Base-by-base conservation (phyloP, 2,113 vertebrate genomes). In the rat (Rattus norvegicus) region DNA sequence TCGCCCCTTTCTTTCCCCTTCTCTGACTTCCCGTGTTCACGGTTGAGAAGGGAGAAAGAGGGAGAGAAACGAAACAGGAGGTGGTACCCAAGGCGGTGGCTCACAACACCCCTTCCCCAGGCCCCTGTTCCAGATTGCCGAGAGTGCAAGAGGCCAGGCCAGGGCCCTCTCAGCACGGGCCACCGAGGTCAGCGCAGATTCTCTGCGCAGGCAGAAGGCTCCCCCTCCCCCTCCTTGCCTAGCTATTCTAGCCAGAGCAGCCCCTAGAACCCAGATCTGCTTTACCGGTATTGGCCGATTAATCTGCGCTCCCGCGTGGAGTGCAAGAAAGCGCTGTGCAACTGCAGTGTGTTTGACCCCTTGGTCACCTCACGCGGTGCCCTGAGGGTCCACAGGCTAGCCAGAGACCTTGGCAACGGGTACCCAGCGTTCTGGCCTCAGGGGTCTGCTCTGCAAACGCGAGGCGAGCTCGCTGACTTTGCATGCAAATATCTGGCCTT, bases 1-100 rank as follows among this genome's bases (percentile, higher is more conserved):
- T 98, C 97, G 7, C 30, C 87, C 79, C 79, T 93, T 83, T 43
- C 89, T 93, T 63, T 86, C 39, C 97, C 92, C 96, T 93, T 97
- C 47, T 61, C 70, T 61, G n/a, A 61, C n/a, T 88, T 70, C 7
- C 9, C 80, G 3, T 47, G 88, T 49, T 47, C 20, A 67, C 7
- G 52, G 65, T 54, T 83, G 19, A 16, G 52, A 69, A 0, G 54
- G 72, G 24, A 80, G 77, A 56, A 81, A 90, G 85, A 19, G 24
- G 8, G 47, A 63, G 56, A 39, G 30, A 52, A 61, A 52, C 22
- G 81, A 63, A 84, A 88, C 83, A 26, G 43, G 7, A 59, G 69
- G 33, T 39, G 77, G 28, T 69, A 77, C 85, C 86, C 69, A 47
- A 75, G 36, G 80, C n/a, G 52, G 20, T 22, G 83, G n/a, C 80